A percentile compares a stretch with the other conserved stretches of the same genome.
Evolutionary conservation across 2,113 vertebrate species (phyloP).

Genomic region (Pomatorhinus ruficollis): DNA sequence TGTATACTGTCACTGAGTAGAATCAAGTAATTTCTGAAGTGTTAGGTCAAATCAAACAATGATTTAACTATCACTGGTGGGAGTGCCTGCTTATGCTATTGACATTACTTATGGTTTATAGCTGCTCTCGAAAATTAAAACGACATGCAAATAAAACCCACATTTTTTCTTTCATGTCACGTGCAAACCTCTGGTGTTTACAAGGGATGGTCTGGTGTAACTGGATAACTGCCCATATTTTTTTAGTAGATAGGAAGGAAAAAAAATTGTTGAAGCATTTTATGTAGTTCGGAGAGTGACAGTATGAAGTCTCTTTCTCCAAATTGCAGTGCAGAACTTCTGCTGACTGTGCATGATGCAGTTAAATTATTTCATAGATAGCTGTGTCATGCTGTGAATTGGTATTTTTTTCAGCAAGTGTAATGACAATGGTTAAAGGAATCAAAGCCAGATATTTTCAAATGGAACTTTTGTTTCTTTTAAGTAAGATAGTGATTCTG

Average conservation of each 20-base stretch:
- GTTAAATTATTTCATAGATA: slow-evolving; percentile 1
- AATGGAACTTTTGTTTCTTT: not conserved
- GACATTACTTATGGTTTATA: not conserved
- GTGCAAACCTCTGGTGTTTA: not conserved
- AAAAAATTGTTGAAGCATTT: not conserved
- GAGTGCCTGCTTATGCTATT: not conserved
- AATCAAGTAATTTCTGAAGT: not conserved
- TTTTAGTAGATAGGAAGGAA: not conserved
- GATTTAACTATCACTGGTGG: not conserved
- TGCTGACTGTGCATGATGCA: not conserved
- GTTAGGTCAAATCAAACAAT: not conserved
- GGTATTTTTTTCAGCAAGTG: not conserved
- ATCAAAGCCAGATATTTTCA: not conserved
- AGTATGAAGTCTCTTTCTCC: not conserved
- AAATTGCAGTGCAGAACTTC: not conserved
- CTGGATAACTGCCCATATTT: not conserved
- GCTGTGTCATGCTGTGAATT: not conserved
- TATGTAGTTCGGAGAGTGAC: not conserved
- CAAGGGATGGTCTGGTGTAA: not conserved
- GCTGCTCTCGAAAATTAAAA: not conserved
- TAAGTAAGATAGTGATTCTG: not conserved
- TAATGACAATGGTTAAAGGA: not conserved
- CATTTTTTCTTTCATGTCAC: not conserved
- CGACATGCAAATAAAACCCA: not conserved
- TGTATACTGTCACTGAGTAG: not conserved